Conservation (phyloP, 2,113 vertebrate species). For the Lepisosteus osseus region DNA sequence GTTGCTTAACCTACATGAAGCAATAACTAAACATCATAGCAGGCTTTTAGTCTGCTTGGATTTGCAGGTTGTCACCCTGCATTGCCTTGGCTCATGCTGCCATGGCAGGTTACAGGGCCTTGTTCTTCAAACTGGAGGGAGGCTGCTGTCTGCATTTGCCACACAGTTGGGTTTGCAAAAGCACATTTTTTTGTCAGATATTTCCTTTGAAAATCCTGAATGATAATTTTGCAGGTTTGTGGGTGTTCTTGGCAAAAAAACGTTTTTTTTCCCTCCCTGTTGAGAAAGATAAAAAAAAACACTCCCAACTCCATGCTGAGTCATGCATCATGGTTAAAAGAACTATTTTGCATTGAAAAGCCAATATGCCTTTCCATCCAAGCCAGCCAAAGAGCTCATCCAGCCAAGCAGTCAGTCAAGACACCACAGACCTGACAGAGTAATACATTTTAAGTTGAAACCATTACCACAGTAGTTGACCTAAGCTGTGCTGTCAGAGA, state of each 20-base stretch:
- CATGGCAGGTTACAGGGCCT: too few species aligned
- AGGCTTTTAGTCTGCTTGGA: slow-evolving; percentile 29
- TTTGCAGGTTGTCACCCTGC: slow-evolving; percentile 43
- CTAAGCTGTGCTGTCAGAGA: slow-evolving; percentile 17
- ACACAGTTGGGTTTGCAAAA: too few species aligned
- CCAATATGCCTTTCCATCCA: slow-evolving; percentile 16
- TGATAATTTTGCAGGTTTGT: neutral
- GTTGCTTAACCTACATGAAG: slow-evolving; percentile 3
- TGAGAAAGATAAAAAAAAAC: neutral
- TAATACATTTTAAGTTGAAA: slow-evolving; percentile 41
- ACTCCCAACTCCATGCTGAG: slow-evolving; percentile 7
- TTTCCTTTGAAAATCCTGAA: neutral
- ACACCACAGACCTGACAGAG: slow-evolving; percentile 32
- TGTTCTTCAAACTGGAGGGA: too few species aligned
- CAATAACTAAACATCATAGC: neutral
- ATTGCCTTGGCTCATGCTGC: too few species aligned
- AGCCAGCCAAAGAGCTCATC: slow-evolving; percentile 11
- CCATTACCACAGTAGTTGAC: slow-evolving; percentile 33
- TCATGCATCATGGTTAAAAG: slow-evolving; percentile 48
- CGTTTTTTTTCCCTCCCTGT: neutral
- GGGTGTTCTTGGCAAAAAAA: neutral
- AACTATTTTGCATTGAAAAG: slow-evolving; percentile 31
- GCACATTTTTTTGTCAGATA: too few species aligned
- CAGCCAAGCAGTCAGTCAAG: slow-evolving; percentile 35
- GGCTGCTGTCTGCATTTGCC: too few species aligned